Conservation (phyloP, 2,888 invertebrate species). For the Drosophila incognita region DNA sequence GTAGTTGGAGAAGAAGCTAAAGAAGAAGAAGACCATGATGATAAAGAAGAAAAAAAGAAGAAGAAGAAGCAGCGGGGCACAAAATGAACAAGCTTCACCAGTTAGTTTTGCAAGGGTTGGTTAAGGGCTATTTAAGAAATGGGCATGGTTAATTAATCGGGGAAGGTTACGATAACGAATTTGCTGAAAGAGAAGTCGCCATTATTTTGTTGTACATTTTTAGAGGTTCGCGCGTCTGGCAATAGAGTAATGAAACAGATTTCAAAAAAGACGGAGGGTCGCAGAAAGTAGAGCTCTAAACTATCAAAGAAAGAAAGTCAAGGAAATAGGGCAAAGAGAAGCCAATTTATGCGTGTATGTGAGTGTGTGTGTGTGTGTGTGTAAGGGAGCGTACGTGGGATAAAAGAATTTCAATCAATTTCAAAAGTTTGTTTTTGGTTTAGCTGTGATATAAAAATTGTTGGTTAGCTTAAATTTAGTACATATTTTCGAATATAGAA, state of each 20-base stretch:
- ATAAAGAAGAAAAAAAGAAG: slow-evolving; percentile 25
- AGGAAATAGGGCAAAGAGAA: slow-evolving; percentile 19
- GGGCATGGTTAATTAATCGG: not conserved
- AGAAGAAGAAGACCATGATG: slow-evolving; percentile 41
- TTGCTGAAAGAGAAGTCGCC: slow-evolving; percentile 1
- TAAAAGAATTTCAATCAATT: slow-evolving; percentile 17
- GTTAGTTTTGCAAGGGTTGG: not conserved
- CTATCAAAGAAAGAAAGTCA: slow-evolving; percentile 13
- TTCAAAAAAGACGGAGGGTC: not conserved
- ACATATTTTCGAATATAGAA: slow-evolving; percentile 39
- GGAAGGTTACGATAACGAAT: not conserved
- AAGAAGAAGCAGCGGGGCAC: slow-evolving; percentile 19
- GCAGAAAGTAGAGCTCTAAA: slow-evolving; percentile 1
- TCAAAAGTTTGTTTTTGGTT: slow-evolving; percentile 8
- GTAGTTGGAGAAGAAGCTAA: slow-evolving; percentile 14
- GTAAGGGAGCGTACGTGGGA: not conserved
- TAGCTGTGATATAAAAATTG: slow-evolving; percentile 61
- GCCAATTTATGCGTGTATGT: slow-evolving; percentile 28
- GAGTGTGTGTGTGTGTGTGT: slow-evolving; percentile 2
- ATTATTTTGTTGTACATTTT: not conserved
- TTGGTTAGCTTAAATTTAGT: slow-evolving; percentile 72
- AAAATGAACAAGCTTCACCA: slow-evolving; percentile 21
- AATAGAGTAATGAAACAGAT: not conserved
- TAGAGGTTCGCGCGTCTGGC: not conserved
- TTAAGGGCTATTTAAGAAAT: not conserved